These are phyloP conservation scores for Lepidothrix coronata DNA, from an alignment of 2,113 vertebrate species.

Conservation along the genomic window DNA sequence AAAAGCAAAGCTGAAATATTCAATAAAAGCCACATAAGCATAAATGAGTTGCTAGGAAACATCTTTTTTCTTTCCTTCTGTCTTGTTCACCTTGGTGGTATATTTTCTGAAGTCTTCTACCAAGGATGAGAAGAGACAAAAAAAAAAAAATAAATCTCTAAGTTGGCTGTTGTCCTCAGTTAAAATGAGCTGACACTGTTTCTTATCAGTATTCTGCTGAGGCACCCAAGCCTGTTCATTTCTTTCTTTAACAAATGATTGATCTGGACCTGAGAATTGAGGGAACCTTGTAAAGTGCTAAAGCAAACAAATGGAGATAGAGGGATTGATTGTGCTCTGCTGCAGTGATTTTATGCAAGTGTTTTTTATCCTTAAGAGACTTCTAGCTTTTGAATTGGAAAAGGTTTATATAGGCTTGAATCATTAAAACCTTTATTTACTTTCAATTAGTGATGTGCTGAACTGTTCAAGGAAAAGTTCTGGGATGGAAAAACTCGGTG, in stretches of 20 bases:
- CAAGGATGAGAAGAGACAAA: neutral
- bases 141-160: neutral
- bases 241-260: constrained; percentile 69
- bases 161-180: neutral
- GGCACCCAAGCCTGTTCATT: constrained; percentile 5
- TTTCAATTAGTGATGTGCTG: constrained; percentile 46
- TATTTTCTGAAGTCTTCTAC: neutral
- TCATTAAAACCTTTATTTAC: constrained; percentile 58
- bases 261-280: constrained; percentile 58
- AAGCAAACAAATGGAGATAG: constrained; percentile 63
- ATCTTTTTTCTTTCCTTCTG: neutral
- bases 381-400: constrained; percentile 25
- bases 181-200: constrained; percentile 28
- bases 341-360: constrained; percentile 63
- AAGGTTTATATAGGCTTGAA: constrained; percentile 21
- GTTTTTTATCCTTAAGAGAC: constrained; percentile 50
- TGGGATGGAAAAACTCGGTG: neutral
- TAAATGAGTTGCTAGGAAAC: neutral
- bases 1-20: neutral
- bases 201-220: constrained; percentile 63
- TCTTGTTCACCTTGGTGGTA: neutral
- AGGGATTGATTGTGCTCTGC: constrained; percentile 56
- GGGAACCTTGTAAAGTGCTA: constrained; percentile 53
- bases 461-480: neutral
- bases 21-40: neutral